Conservation (phyloP, 1,140 invertebrate genomes). For the Octopus bimaculoides region DNA sequence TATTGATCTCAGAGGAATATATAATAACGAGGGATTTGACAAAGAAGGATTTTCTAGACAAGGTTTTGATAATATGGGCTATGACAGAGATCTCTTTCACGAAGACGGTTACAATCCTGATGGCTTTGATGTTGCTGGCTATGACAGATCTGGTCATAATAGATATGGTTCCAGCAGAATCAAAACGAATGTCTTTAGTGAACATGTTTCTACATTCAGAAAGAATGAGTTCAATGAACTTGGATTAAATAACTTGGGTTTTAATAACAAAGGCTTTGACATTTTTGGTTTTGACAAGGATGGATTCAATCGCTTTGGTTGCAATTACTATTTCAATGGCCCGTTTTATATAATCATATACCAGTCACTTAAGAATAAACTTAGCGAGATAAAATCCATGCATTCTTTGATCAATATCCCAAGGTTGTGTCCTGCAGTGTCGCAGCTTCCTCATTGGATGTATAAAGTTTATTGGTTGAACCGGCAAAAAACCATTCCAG, state of each 20-base stretch:
- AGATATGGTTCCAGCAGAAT: constrained; percentile 45
- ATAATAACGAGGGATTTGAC: constrained; percentile 35
- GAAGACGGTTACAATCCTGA: constrained; percentile 42
- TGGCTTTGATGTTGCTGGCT: constrained; percentile 40
- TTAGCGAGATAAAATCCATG: constrained; percentile 32
- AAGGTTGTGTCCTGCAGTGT: constrained; percentile 41
- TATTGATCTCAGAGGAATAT: constrained; percentile 32
- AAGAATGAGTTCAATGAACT: constrained; percentile 41
- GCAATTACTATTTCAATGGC: constrained; percentile 41
- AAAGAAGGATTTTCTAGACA: constrained; percentile 36
- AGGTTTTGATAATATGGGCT: constrained; percentile 40
- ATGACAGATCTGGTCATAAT: constrained; percentile 43
- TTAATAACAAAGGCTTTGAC: constrained; percentile 44
- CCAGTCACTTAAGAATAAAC: constrained; percentile 28
- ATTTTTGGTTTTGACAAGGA: constrained; percentile 43
- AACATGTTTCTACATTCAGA: too few species aligned
- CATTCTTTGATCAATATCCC: constrained; percentile 35
- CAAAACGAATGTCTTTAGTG: constrained; percentile 32
- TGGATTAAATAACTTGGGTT: constrained; percentile 42
- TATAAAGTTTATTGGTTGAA: constrained; percentile 36
- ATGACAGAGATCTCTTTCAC: constrained; percentile 42
- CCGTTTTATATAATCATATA: constrained; percentile 42
- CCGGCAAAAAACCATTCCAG: background rate
- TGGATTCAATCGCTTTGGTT: constrained; percentile 35
- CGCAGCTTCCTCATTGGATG: constrained; percentile 32